phyloP scores from a whole-genome alignment of 2,888 invertebrate genomes.

The Epinotia demarniana region DNA sequence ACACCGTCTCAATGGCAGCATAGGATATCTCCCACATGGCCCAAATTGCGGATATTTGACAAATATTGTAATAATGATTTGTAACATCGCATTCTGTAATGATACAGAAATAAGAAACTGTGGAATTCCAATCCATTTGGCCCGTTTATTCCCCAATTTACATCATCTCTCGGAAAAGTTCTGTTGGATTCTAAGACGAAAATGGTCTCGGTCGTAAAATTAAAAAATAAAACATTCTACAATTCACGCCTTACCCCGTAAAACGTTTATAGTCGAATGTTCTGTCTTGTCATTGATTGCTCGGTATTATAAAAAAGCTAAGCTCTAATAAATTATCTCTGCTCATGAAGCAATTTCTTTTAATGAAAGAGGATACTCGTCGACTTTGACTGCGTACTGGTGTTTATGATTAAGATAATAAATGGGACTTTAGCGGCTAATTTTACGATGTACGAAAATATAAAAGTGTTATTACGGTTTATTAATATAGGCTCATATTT shows the following conservation, averaged over 20 bases:
- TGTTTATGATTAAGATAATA: constrained; percentile 25
- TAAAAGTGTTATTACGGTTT: constrained; percentile 21
- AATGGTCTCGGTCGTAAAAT: no score
- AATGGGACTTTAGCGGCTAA: constrained; percentile 21
- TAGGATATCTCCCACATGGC: neutral
- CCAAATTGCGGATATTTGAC: neutral
- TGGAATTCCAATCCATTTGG: no score
- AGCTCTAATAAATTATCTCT: constrained; percentile 30
- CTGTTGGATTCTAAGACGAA: neutral
- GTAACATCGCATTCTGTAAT: no score
- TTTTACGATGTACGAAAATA: constrained; percentile 38
- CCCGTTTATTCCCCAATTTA: no score
- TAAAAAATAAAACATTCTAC: constrained; percentile 4
- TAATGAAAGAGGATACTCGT: constrained; percentile 14
- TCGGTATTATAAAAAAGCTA: constrained; percentile 22
- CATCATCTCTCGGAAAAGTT: no score
- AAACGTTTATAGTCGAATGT: constrained; percentile 33
- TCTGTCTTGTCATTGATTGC: constrained; percentile 26
- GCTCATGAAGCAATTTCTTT: constrained; percentile 17
- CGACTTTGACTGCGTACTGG: constrained; percentile 10
- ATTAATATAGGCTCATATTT: constrained; percentile 20
- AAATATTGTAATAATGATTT: no score
- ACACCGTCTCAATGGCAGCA: neutral
- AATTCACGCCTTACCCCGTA: constrained; percentile 30
- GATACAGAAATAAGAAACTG: no score